phyloP scores from a whole-genome alignment of 92 coral and sea anemone genomes.

The Zoanthus sociatus region DNA sequence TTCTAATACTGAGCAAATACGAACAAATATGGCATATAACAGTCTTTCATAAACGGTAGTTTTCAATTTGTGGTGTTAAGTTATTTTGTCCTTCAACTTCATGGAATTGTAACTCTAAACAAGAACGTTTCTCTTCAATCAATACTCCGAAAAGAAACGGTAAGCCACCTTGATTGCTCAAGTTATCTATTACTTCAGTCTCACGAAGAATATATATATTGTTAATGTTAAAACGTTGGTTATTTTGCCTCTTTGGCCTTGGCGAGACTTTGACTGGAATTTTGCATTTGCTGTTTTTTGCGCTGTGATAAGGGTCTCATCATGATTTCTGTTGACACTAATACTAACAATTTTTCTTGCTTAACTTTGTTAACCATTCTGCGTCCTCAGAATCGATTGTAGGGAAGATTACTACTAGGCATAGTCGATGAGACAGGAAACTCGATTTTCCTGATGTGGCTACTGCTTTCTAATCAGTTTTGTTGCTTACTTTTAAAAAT shows the following conservation, averaged over 20 bases:
- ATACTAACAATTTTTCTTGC: neutral
- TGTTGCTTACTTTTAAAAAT: neutral
- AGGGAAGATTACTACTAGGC: neutral
- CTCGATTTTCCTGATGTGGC: neutral
- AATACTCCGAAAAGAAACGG: neutral
- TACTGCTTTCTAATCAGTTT: neutral
- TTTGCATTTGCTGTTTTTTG: neutral
- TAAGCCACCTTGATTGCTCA: no score
- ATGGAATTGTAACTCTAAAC: neutral
- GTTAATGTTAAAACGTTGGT: no score
- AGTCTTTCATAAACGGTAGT: neutral
- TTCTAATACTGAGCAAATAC: neutral
- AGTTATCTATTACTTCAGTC: no score
- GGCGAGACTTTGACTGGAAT: neutral
- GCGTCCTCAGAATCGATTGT: neutral
- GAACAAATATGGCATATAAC: neutral
- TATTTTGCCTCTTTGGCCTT: no score
- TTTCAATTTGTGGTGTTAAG: neutral
- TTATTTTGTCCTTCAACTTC: neutral
- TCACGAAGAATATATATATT: no score
- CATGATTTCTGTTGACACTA: neutral
- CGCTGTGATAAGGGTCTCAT: neutral
- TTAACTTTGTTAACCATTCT: neutral
- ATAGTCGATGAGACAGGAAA: neutral
- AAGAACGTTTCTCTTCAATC: neutral